Conservation (phyloP, 1,140 invertebrate genomes). For the Oscheius sp. region DNA sequence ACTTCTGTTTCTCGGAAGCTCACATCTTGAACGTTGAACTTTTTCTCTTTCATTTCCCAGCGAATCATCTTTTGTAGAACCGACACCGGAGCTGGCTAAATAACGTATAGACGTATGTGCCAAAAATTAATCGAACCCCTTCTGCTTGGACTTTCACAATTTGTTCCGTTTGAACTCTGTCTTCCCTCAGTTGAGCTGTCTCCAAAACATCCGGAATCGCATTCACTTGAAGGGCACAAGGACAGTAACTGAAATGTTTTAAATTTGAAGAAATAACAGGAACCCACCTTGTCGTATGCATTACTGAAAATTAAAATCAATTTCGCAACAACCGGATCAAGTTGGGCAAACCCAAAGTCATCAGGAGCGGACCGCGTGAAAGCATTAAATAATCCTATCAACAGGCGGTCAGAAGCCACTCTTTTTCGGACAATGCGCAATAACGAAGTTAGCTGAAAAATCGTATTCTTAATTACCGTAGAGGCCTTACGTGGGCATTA, state of each 20-base stretch:
- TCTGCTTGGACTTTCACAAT: slow-evolving; percentile 4
- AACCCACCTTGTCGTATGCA: slow-evolving; percentile 45
- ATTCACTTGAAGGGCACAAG: slow-evolving; percentile 27
- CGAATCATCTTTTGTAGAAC: neutral
- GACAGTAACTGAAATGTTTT: slow-evolving; percentile 20
- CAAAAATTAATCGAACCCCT: neutral
- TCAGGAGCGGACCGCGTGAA: slow-evolving; percentile 41
- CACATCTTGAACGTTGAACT: neutral
- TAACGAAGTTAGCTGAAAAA: slow-evolving; percentile 40
- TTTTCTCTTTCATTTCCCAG: neutral
- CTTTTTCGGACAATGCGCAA: slow-evolving; percentile 44
- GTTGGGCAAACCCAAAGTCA: slow-evolving; percentile 42
- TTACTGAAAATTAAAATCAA: slow-evolving; percentile 46
- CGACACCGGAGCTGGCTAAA: neutral
- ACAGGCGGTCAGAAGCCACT: slow-evolving; percentile 39
- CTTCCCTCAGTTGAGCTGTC: slow-evolving; percentile 13
- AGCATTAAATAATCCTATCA: slow-evolving; percentile 46
- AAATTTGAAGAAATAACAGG: neutral
- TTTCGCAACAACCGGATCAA: slow-evolving; percentile 46
- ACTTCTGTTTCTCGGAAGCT: neutral
- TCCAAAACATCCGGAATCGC: slow-evolving; percentile 21
- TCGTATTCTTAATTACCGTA: neutral
- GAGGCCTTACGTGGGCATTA: slow-evolving; percentile 37
- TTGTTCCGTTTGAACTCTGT: neutral
- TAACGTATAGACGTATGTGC: neutral